phyloP scores from a whole-genome alignment of 2,797 vertebrate genomes.

The Spinus pinus region DNA sequence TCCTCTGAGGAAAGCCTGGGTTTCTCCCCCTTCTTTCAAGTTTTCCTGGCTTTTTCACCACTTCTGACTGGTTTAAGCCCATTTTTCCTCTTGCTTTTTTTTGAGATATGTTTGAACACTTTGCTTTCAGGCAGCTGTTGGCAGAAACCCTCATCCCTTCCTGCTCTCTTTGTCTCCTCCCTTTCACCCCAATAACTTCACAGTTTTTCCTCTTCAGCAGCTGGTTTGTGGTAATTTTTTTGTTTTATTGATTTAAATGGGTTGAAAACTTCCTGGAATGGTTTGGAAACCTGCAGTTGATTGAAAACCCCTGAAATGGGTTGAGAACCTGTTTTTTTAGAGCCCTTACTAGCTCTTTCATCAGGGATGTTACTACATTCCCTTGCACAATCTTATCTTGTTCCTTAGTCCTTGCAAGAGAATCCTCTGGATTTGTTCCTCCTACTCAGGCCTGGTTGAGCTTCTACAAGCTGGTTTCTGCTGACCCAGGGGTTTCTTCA shows the following conservation, averaged over 20 bases:
- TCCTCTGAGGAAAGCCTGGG: not conserved
- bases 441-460: not conserved
- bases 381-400: not conserved
- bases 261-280: not conserved
- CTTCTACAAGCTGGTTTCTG: not conserved
- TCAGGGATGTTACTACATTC: not conserved
- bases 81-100: not conserved
- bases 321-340: not conserved
- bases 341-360: rapidly evolving
- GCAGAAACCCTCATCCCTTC: not conserved
- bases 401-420: not conserved
- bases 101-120: not conserved
- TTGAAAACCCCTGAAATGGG: not conserved
- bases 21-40: not conserved
- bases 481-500: not conserved
- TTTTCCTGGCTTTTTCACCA: not conserved
- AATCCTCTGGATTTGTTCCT: not conserved
- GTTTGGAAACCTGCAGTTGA: not conserved
- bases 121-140: not conserved
- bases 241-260: not conserved
- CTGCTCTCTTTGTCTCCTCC: not conserved
- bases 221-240: not conserved
- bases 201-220: not conserved
- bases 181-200: not conserved
- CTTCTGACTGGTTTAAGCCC: not conserved